Conservation (phyloP, 2,888 invertebrate species). For the Oasisia sp. region DNA sequence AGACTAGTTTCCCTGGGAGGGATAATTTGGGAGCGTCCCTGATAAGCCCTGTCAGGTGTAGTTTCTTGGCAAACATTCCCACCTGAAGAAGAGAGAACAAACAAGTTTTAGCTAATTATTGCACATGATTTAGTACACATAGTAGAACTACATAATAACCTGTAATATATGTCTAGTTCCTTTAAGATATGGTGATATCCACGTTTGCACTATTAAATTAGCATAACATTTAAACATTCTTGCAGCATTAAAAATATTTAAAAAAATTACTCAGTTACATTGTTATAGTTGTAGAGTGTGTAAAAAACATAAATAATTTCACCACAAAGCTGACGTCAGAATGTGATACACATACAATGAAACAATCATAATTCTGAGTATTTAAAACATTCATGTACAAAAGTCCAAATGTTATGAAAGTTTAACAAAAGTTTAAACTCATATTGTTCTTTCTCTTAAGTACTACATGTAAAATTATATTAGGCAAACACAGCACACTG, state of each 20-base stretch:
- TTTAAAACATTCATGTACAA: too few species aligned
- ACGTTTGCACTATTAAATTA: too few species aligned
- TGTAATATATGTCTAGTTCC: not conserved
- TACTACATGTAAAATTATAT: too few species aligned
- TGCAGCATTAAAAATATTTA: not conserved
- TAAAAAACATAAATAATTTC: too few species aligned
- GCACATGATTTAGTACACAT: not conserved
- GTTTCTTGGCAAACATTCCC: conserved; percentile 89
- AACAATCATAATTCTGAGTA: too few species aligned
- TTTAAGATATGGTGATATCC: not conserved
- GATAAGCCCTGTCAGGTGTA: conserved; percentile 89
- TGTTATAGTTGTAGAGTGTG: not conserved
- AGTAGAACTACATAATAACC: not conserved
- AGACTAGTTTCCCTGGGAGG: conserved; percentile 94
- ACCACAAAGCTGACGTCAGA: too few species aligned
- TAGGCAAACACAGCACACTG: too few species aligned
- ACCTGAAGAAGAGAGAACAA: conserved; percentile 69
- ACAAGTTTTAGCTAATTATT: not conserved
- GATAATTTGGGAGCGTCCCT: conserved; percentile 94
- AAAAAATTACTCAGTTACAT: not conserved
- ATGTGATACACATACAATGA: too few species aligned
- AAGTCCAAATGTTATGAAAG: too few species aligned
- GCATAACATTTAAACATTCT: not conserved
- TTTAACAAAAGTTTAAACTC: too few species aligned
- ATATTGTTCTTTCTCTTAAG: too few species aligned